Base-by-base conservation (phyloP, 2,797 vertebrate genomes). In the Numenius phaeopus region DNA sequence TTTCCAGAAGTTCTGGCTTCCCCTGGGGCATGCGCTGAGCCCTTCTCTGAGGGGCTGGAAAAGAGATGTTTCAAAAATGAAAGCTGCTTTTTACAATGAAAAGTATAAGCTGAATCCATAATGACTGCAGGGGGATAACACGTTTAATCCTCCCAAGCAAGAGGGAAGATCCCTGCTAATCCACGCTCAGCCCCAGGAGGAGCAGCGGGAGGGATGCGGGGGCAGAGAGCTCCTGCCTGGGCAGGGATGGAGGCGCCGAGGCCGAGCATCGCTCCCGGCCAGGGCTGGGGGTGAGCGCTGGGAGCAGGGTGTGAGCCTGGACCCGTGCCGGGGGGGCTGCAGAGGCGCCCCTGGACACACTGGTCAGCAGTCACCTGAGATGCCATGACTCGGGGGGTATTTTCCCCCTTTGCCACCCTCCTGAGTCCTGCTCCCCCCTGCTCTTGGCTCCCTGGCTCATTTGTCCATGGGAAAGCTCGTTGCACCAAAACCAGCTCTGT, bases 101-200 rank as follows among this genome's bases (percentile, higher is more conserved):
- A 88, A 82, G 73, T 54, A 29, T 72, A 91, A 94, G 50, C 86
- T 50, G 81, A 83, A 65, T 79, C 89, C 73, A 21, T 78, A 81
- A 86, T 84, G 90, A 87, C 85, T 87, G 80, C 61, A 83, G 85
- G 69, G 84, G 78, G 90, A 96, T 95, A 91, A 96, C 91, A 90
- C 0, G 11, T 30, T 90, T 96, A 97, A 96, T 97, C 94, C 95
- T 96, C 21, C 50, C 37, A 55, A 90, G 94, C 83, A 87, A 92
- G 88, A 86, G 80, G 80, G 75, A 95, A 89, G 94, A 96, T 94
- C 88, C 44, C 66, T 32, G 61, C 79, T 96, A 95, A 97, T 95
- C 97, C 83, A 29, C 0, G 9, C 61, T 62, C 7, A 84, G 77
- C 66, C 34, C 90, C 37, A 17, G 84, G 62, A 88, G 72, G 39